Evolutionary conservation across 2,797 vertebrate species (phyloP).

Genomic region (Lacerta bilineata): DNA sequence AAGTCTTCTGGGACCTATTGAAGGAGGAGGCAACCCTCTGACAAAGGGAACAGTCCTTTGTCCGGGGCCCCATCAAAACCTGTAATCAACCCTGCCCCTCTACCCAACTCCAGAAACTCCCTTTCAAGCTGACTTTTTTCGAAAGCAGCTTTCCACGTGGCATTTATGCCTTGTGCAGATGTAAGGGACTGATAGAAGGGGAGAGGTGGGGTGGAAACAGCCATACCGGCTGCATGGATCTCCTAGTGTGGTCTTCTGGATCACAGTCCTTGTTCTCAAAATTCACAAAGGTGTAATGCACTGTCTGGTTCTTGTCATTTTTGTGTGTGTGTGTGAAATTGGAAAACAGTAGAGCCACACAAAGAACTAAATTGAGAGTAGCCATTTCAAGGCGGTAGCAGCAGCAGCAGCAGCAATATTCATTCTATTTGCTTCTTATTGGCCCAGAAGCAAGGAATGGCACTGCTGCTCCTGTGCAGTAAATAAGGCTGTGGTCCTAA

Average conservation of each 20-base stretch:
- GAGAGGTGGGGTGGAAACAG: neutral
- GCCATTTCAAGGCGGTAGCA: neutral
- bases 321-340: neutral
- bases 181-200: neutral
- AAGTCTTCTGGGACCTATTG: neutral
- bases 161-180: neutral
- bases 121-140: neutral
- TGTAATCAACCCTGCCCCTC: neutral
- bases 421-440: neutral
- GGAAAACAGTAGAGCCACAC: neutral
- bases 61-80: neutral
- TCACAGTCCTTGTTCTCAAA: neutral
- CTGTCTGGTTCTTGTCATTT: no score
- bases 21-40: neutral
- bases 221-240: neutral
- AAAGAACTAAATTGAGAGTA: neutral
- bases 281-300: neutral
- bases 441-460: neutral
- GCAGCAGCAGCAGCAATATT: neutral
- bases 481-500: no score
- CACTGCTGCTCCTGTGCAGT: neutral
- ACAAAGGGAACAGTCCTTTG: neutral
- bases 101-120: neutral
- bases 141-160: neutral
- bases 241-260: neutral